Conservation (phyloP, 2,888 invertebrate species). For the Sesamia inferens region DNA sequence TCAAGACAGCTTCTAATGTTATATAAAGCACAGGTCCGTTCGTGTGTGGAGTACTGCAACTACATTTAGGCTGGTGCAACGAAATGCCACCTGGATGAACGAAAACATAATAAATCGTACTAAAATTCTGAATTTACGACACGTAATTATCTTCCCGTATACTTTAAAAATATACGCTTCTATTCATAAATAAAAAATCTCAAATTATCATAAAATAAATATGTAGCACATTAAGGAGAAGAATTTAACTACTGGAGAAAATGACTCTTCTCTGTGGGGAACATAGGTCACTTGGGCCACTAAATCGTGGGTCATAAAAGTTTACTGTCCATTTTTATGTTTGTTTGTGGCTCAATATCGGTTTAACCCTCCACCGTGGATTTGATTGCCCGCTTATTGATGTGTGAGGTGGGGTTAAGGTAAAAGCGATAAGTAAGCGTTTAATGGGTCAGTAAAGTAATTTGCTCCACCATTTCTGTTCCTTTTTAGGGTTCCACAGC, state of each 20-base stretch:
- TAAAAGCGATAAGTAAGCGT: conserved; percentile 41
- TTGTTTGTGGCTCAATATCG: conserved; percentile 86
- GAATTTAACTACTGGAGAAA: conserved; percentile 39
- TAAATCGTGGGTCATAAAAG: conserved; percentile 82
- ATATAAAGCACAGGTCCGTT: no score
- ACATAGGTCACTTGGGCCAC: conserved; percentile 81
- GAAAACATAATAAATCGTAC: conserved; percentile 19
- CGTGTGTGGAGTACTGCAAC: no score
- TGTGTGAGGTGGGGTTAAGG: conserved; percentile 53
- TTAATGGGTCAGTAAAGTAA: background rate
- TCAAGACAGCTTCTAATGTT: no score
- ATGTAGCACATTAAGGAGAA: conserved; percentile 46
- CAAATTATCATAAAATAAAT: conserved; percentile 43
- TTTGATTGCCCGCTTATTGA: conserved; percentile 82
- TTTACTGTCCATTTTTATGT: conserved; percentile 88
- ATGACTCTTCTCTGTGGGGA: conserved; percentile 53
- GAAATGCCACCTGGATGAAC: no score
- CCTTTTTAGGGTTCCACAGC: no score
- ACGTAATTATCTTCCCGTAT: conserved; percentile 38
- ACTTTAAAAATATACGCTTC: conserved; percentile 14
- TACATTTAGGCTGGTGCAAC: no score
- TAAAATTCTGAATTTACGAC: conserved; percentile 42
- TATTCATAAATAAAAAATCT: conserved; percentile 28
- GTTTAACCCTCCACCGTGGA: conserved; percentile 78
- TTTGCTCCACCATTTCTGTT: no score